Evolutionary conservation across 2,113 vertebrate genomes (phyloP).

Genomic region (Heterocephalus glaber): DNA sequence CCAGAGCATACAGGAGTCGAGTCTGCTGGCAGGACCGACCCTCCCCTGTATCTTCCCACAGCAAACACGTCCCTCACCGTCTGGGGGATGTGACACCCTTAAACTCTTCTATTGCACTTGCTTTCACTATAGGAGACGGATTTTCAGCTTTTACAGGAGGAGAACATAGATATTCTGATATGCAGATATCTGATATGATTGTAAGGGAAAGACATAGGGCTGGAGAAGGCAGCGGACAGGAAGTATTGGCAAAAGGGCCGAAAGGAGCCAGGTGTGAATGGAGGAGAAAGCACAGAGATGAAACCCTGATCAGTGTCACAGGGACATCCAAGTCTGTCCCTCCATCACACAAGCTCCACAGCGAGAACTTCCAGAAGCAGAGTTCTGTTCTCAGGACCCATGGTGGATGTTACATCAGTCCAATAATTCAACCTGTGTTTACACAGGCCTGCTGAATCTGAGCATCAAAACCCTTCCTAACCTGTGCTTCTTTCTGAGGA

Average conservation of each 20-base stretch:
- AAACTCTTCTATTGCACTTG: neutral
- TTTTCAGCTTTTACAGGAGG: neutral
- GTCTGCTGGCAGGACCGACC: neutral
- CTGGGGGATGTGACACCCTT: neutral
- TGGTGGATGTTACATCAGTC: fast-evolving
- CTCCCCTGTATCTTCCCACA: neutral
- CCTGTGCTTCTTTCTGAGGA: neutral
- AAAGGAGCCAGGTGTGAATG: neutral
- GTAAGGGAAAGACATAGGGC: neutral
- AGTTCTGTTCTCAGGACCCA: neutral
- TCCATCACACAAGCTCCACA: fast-evolving
- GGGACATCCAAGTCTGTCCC: no score
- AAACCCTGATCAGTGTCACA: fast-evolving
- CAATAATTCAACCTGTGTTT: neutral
- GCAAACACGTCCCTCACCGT: neutral
- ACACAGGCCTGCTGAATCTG: neutral
- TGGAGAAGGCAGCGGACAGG: neutral
- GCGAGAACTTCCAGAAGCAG: no score
- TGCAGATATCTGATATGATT: neutral
- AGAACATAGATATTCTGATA: neutral
- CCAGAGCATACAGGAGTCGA: fast-evolving
- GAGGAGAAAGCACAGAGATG: no score
- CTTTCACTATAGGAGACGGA: neutral
- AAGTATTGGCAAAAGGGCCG: neutral
- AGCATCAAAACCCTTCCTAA: neutral